Evolutionary conservation across 2,113 vertebrate genomes (phyloP).

Genomic region (Mus musculus): GRCm39 chr6:62916001-62916500

Average conservation of each 20-base stretch:
- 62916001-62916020: conserved; percentile 50
- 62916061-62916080: background rate
- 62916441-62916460: background rate
- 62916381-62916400: background rate
- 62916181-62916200: background rate
- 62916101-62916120: conserved; percentile 19
- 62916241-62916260: conserved; percentile 29
- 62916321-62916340: background rate
- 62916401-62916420: background rate
- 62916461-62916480: background rate
- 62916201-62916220: background rate
- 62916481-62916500: background rate
- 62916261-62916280: background rate
- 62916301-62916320: conserved; percentile 26
- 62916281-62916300: background rate
- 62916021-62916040: conserved; percentile 50
- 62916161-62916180: background rate
- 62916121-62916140: background rate
- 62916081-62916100: conserved; percentile 31
- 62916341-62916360: background rate
- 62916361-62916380: conserved; percentile 13
- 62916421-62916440: background rate
- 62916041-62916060: background rate
- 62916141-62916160: background rate
- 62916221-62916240: background rate